These are phyloP conservation scores for Champsocephalus esox DNA, from an alignment of 2,797 vertebrate species.

Conservation along the genomic window DNA sequence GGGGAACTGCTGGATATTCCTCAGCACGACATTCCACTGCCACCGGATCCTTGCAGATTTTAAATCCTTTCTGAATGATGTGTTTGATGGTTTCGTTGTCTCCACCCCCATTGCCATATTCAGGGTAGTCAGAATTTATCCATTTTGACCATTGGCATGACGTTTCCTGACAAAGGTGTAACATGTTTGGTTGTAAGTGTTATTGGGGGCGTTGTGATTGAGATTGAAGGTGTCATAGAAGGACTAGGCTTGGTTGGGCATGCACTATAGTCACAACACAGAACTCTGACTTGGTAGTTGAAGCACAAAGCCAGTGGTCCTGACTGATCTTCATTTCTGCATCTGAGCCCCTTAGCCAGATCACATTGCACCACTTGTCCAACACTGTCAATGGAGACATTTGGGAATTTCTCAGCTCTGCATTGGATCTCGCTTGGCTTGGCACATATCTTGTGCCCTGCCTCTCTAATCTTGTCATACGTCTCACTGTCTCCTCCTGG, in stretches of 20 bases:
- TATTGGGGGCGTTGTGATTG: background rate
- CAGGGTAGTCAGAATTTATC: slow-evolving; percentile 74
- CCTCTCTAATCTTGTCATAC: slow-evolving; percentile 50
- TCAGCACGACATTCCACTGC: slow-evolving; percentile 62
- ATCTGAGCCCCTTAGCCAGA: slow-evolving; percentile 60
- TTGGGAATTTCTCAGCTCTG: slow-evolving; percentile 71
- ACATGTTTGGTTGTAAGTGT: background rate
- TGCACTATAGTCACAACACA: slow-evolving; percentile 60
- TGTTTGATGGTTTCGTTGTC: slow-evolving; percentile 73
- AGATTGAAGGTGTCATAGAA: background rate
- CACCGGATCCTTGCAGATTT: slow-evolving; percentile 69
- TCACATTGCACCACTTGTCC: slow-evolving; percentile 68
- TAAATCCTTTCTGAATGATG: slow-evolving; percentile 52
- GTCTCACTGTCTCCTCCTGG: slow-evolving; percentile 21
- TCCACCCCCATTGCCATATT: slow-evolving; percentile 51
- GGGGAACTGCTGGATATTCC: slow-evolving; percentile 39
- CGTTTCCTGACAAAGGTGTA: slow-evolving; percentile 52
- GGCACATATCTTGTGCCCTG: slow-evolving; percentile 65
- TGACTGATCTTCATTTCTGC: slow-evolving; percentile 68
- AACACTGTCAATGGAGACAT: slow-evolving; percentile 54
- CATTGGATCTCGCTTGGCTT: slow-evolving; percentile 68
- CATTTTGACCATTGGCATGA: slow-evolving; percentile 70
- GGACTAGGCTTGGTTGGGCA: slow-evolving; percentile 32
- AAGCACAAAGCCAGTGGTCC: slow-evolving; percentile 64
- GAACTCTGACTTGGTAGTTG: slow-evolving; percentile 71